These are phyloP conservation scores for Crotalus helleri DNA, from an alignment of 2,113 vertebrate genomes.

Conservation along the genomic window DNA sequence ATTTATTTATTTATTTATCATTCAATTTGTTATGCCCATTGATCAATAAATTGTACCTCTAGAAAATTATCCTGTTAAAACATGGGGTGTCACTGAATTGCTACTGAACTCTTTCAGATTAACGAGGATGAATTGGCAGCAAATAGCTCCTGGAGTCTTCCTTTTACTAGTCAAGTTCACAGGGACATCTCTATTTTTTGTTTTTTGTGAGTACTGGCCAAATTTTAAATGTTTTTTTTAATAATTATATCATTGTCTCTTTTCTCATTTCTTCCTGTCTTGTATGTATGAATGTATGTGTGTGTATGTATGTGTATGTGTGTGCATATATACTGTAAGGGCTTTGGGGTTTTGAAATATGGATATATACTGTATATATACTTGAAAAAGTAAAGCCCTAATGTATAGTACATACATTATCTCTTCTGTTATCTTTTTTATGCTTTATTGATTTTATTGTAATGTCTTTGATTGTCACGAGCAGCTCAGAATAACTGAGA, in stretches of 20 bases:
- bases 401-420: background rate
- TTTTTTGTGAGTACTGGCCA: conserved; percentile 13
- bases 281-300: background rate
- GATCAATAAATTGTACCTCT: background rate
- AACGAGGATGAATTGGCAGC: background rate
- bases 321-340: background rate
- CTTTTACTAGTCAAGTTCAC: conserved; percentile 2
- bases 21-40: background rate
- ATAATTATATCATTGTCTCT: background rate
- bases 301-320: too few relatives aligned
- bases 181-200: conserved; percentile 1
- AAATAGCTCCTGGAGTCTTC: background rate
- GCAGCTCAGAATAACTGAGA: background rate
- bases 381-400: background rate
- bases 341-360: background rate
- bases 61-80: background rate
- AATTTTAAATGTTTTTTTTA: background rate
- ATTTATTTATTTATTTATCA: background rate
- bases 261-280: background rate
- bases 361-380: background rate
- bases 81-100: background rate
- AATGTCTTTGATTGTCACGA: background rate
- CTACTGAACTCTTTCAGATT: background rate
- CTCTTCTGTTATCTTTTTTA: background rate
- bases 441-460: background rate